Evolutionary conservation across 2,888 invertebrate genomes (phyloP).

Genomic region (Acleris holmiana): DNA sequence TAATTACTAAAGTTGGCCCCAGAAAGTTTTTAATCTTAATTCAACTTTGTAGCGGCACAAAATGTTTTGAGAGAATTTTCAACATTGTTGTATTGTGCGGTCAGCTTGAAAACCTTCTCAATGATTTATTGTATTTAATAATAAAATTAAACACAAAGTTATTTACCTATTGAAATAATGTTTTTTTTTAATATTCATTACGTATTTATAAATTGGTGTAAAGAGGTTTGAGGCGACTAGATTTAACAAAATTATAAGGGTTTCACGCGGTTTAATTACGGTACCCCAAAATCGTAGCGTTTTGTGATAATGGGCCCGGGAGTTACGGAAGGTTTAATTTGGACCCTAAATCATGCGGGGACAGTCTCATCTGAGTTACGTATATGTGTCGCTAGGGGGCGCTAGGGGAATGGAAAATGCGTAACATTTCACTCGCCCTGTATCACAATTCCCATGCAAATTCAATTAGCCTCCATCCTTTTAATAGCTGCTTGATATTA

Average conservation of each 20-base stretch:
- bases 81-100: slow-evolving; percentile 23
- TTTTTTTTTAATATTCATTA: not conserved
- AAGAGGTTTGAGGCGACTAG: slow-evolving; percentile 23
- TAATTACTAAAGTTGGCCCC: slow-evolving; percentile 31
- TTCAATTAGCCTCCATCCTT: slow-evolving; percentile 31
- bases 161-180: not conserved
- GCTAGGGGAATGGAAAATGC: slow-evolving; percentile 40
- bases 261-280: slow-evolving; percentile 50
- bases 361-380: slow-evolving; percentile 54
- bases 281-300: slow-evolving; percentile 42
- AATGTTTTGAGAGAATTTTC: slow-evolving; percentile 21
- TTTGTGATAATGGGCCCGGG: slow-evolving; percentile 41
- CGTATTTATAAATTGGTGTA: slow-evolving; percentile 24
- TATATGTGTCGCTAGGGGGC: slow-evolving; percentile 50
- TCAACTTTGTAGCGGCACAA: slow-evolving; percentile 24
- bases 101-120: slow-evolving; percentile 8
- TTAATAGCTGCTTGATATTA: slow-evolving; percentile 42
- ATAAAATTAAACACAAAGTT: not conserved
- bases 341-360: slow-evolving; percentile 62
- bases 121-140: not conserved
- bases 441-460: slow-evolving; percentile 39
- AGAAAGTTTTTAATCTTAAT: slow-evolving; percentile 32
- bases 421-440: slow-evolving; percentile 54
- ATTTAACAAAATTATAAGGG: slow-evolving; percentile 37
- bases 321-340: slow-evolving; percentile 54